Percentiles rank a stretch among this genome's conserved stretches.
phyloP scores from a whole-genome alignment of 1,140 invertebrate species.

The Drosophila sechellia region DNA sequence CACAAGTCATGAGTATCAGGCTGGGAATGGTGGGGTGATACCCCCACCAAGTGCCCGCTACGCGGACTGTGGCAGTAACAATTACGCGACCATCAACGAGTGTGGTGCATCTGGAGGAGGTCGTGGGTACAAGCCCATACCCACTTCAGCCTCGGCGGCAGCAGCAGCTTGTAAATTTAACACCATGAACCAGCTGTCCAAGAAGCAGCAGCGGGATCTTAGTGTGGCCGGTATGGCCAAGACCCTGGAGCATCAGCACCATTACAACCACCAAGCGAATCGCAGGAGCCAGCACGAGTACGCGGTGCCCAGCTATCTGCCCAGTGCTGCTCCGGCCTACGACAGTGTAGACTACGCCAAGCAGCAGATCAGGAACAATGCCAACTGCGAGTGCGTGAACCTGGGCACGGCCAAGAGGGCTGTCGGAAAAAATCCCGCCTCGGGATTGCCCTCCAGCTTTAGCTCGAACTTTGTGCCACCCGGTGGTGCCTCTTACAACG shows the following conservation, averaged over 20 bases:
- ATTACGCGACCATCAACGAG: constrained; percentile 83
- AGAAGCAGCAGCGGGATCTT: constrained; percentile 68
- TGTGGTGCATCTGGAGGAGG: constrained; percentile 32
- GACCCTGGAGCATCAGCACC: constrained; percentile 70
- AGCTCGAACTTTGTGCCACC: constrained; percentile 88
- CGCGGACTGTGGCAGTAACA: constrained; percentile 74
- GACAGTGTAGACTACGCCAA: constrained; percentile 76
- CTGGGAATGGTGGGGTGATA: constrained; percentile 34
- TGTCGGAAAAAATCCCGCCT: constrained; percentile 59
- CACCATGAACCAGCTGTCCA: constrained; percentile 72
- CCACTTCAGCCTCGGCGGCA: constrained; percentile 65
- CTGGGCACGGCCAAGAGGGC: constrained; percentile 76
- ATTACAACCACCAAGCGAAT: constrained; percentile 58
- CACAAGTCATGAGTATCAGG: constrained; percentile 82
- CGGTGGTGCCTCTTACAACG: constrained; percentile 83
- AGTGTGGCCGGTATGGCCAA: constrained; percentile 70
- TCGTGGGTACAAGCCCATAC: constrained; percentile 73
- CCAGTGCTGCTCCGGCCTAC: constrained; percentile 55
- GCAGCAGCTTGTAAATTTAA: constrained; percentile 80
- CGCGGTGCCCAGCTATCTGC: constrained; percentile 76
- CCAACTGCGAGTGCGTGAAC: constrained; percentile 61
- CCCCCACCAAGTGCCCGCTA: constrained; percentile 45
- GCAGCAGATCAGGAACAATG: constrained; percentile 51
- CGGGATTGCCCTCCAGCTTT: constrained; percentile 86
- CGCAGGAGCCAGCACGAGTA: constrained; percentile 82